phyloP scores from a whole-genome alignment of 2,888 invertebrate species.

The Scelioninae gen. 1 region DNA sequence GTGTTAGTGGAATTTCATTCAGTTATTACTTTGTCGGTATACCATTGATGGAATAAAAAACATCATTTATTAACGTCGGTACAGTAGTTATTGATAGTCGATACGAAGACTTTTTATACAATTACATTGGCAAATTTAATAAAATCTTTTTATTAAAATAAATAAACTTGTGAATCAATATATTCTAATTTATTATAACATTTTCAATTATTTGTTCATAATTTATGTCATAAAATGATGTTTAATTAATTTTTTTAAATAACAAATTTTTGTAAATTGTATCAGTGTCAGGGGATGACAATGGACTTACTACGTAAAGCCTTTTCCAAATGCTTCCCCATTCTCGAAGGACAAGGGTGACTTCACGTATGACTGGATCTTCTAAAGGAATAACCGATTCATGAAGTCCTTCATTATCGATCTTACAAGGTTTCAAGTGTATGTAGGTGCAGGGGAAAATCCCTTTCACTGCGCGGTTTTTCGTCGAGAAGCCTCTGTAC shows the following conservation, averaged over 20 bases:
- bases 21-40: not conserved
- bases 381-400: constrained; percentile 90
- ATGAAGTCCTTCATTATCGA: constrained; percentile 92
- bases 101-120: not conserved
- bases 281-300: not conserved
- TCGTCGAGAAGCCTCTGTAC: constrained; percentile 94
- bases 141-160: no score
- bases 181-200: no score
- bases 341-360: constrained; percentile 95
- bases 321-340: constrained; percentile 97
- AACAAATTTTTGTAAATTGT: no score
- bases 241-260: not conserved
- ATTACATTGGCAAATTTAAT: not conserved
- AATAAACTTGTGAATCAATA: no score
- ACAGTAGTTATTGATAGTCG: constrained; percentile 1
- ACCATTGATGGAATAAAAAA: constrained; percentile 2
- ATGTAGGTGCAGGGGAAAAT: constrained; percentile 94
- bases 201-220: no score
- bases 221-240: not conserved
- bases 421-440: constrained; percentile 90
- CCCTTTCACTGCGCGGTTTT: constrained; percentile 88
- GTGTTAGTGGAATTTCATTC: not conserved
- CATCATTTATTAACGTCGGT: constrained; percentile 23
- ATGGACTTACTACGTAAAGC: constrained; percentile 92
- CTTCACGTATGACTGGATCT: constrained; percentile 95